phyloP scores from a whole-genome alignment of 2,888 invertebrate genomes.

The Leuctra nigra region DNA sequence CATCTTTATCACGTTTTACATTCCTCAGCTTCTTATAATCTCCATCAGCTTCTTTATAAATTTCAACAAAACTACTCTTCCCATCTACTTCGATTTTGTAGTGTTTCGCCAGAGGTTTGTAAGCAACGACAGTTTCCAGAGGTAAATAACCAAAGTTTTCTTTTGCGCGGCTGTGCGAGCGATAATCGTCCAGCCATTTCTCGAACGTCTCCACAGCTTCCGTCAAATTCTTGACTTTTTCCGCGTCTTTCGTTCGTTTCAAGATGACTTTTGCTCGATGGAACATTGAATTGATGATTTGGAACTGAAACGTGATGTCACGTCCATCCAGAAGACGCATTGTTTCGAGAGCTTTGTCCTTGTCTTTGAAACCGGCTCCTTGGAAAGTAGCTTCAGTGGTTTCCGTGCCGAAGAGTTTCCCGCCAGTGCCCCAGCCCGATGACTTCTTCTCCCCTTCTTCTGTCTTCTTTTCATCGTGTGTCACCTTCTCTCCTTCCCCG shows the following conservation, averaged over 20 bases:
- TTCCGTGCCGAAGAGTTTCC: constrained; percentile 34
- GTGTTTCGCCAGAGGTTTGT: constrained; percentile 48
- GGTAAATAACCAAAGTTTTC: constrained; percentile 65
- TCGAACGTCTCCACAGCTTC: constrained; percentile 65
- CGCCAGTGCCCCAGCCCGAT: constrained; percentile 28
- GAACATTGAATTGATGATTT: constrained; percentile 39
- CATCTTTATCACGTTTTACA: constrained; percentile 44
- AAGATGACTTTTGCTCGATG: constrained; percentile 35
- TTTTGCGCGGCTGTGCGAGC: constrained; percentile 55
- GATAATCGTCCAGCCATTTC: constrained; percentile 67
- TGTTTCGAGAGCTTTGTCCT: constrained; percentile 62
- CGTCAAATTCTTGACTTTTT: constrained; percentile 66
- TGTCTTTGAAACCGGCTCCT: constrained; percentile 71
- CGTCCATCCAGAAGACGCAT: constrained; percentile 58
- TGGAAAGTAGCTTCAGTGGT: constrained; percentile 51
- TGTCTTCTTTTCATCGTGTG: constrained; percentile 32
- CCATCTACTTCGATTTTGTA: constrained; percentile 37
- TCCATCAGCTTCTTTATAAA: constrained; percentile 57
- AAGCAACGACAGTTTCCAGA: constrained; percentile 50
- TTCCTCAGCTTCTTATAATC: constrained; percentile 66
- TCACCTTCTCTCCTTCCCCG: constrained; percentile 29
- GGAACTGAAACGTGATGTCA: constrained; percentile 69
- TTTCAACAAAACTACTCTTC: constrained; percentile 47
- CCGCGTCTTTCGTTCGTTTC: constrained; percentile 67
- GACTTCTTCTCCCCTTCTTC: constrained; percentile 33